Percentiles rank a stretch among this genome's conserved stretches.
phyloP scores from a whole-genome alignment of 2,888 invertebrate species.

The Oeneis ivallda region DNA sequence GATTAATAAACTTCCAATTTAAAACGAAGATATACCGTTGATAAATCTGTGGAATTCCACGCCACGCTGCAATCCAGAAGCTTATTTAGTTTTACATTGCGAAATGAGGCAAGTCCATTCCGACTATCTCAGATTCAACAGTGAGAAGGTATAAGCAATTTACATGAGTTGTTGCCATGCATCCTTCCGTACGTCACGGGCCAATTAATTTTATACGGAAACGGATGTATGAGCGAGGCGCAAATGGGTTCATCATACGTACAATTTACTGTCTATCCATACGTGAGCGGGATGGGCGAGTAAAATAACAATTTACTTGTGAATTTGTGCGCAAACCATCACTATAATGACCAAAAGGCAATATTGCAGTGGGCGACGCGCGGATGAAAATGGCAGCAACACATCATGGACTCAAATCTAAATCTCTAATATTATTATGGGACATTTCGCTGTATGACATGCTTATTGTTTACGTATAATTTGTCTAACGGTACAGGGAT shows the following conservation, averaged over 20 bases:
- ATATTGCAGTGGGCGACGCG: neutral
- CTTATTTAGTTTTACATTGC: conserved; percentile 38
- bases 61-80: conserved; percentile 27
- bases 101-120: conserved; percentile 43
- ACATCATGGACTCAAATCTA: neutral
- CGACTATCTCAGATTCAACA: conserved; percentile 41
- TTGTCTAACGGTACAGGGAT: too few species aligned
- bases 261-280: conserved; percentile 55
- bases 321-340: conserved; percentile 19
- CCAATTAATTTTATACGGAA: conserved; percentile 80
- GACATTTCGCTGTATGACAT: too few species aligned
- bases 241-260: conserved; percentile 70
- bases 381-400: neutral
- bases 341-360: conserved; percentile 8
- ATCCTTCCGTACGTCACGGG: conserved; percentile 76
- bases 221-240: conserved; percentile 73
- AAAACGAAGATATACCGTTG: conserved; percentile 23
- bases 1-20: conserved; percentile 24
- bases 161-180: conserved; percentile 76
- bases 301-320: conserved; percentile 22
- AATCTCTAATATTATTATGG: neutral
- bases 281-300: conserved; percentile 26
- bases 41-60: conserved; percentile 24
- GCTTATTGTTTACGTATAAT: too few species aligned
- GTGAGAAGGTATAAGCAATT: conserved; percentile 55